Evolutionary conservation across 2,113 vertebrate genomes (phyloP), one percentile per base, ranked within the genome.

Genomic region (Engystomops pustulosus): DNA sequence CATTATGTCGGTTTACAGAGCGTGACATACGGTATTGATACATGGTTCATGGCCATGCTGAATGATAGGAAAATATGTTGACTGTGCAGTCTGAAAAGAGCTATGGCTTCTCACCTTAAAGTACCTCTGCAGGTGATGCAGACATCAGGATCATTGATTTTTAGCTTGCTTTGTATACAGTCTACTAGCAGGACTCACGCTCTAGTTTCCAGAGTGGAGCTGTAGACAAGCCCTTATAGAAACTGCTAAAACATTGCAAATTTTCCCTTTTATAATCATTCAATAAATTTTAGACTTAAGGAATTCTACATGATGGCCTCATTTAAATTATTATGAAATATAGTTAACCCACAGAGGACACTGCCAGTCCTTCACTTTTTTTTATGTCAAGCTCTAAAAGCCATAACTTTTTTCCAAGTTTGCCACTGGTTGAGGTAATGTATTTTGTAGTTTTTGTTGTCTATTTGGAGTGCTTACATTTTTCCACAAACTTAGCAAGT

Each of bases 91-190:
- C 25, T 62, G 25, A 30, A 55, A n/a, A 62, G 4, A 5, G 60
- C 60, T 65, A 32, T 32, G 8, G 60, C 60, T 65, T 25, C 27
- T 65, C 27, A 65, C 60, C 60, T 18, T 65, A 32, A 30, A 32
- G 5, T 17, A 32, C 60, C 60, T 65, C 27, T 65, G 60, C 60
- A 65, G 60, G 60, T 65, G 27, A 32, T 17, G 60, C 60, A 30
- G 58, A 15, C 58, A 30, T 62, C 55, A 62, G 3, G 25, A 62
- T 62, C 12, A 65, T 65, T 65, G 58, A 62, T 62, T 62, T 62
- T 30, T 25, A 27, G 58, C 30, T 62, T 62, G 58, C 25, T 30
- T 15, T 62, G 12, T 32, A 32, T 65, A 15, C 14, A 65, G 60
- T 32, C 60, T 65, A 65, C 27, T 32, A 18, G 60, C 60, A 65